Evolutionary conservation across 2,888 invertebrate species (phyloP), one percentile per base, ranked within the genome.

Genomic region (Sialis fuliginosa): DNA sequence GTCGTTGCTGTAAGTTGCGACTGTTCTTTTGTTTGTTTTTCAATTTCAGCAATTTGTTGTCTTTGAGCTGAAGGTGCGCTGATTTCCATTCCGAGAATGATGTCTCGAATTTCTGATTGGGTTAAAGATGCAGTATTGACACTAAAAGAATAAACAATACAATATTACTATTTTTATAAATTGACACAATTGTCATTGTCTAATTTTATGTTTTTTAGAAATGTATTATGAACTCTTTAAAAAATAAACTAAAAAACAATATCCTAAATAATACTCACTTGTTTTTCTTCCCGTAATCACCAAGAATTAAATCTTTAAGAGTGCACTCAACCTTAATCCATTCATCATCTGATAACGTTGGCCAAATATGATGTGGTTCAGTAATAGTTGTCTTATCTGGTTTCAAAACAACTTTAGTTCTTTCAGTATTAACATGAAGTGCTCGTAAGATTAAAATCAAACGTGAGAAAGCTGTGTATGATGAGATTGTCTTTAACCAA

Each of bases 301-400:
- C 97, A 47, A 99, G 69, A 58, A 98, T 99, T 50, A 98, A 77
- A 66, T 99, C 98, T 63, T 98, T 99, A 22, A 98, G 74, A 59
- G 47, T 47, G 10, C 47, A 47, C 67, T 98, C 98, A 41, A 96
- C 93, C 66, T 97, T 97, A 62, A 98, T 95, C 98, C 98, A 99
- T 68, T 99, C 97, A 58, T 98, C 97, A 59, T 98, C 97, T 1
- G 86, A 78, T 6, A 98, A 70, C 0, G 95, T 89, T 0, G 98
- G 98, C 98, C 98, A 98, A 66, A 99, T 98, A 66, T 99, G 98
- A 72, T 98, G 98, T 0, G 93, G 87, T 65, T 99, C 98, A 0
- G 98, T 99, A 44, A 98, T 84, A 0, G 97, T 98, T 0, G 96
- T 97, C 67, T 97, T 97, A 64, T 98, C 98, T 0, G 98, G 98